Evolutionary conservation across 2,888 invertebrate species (phyloP).

Genomic region (Lasioglossum villosulum): DNA sequence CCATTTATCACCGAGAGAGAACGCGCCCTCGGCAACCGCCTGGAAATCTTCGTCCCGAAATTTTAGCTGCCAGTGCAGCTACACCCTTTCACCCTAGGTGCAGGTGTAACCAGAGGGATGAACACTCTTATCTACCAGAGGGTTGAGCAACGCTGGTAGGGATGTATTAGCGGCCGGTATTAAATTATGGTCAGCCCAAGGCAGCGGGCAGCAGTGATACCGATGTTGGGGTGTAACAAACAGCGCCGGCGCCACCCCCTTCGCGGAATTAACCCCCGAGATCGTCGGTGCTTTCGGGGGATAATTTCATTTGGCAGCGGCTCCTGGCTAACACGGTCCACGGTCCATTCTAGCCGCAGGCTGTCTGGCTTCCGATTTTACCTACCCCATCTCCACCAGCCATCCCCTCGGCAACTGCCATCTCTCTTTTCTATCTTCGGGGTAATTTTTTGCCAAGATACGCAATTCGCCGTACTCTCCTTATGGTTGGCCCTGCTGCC

Average conservation of each 20-base stretch:
- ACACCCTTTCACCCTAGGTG: constrained; percentile 7
- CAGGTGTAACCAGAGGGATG: constrained; percentile 14
- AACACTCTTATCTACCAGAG: constrained; percentile 47
- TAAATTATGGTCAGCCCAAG: constrained; percentile 81
- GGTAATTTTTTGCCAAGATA: constrained; percentile 59
- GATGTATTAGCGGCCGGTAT: constrained; percentile 81
- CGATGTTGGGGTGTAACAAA: constrained; percentile 72
- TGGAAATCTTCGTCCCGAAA: constrained; percentile 22
- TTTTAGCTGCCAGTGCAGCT: constrained; percentile 15
- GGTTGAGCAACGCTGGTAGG: constrained; percentile 56
- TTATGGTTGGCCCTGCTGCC: not conserved
- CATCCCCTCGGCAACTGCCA: not conserved
- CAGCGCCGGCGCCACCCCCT: constrained; percentile 63
- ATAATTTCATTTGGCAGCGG: constrained; percentile 81
- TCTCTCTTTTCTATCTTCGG: constrained; percentile 52
- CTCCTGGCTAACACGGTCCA: constrained; percentile 59
- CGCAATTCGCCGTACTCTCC: constrained; percentile 47
- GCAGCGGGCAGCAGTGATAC: constrained; percentile 74
- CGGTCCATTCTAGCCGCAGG: constrained; percentile 61
- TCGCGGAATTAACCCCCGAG: constrained; percentile 76
- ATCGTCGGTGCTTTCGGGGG: constrained; percentile 76
- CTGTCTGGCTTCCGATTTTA: constrained; percentile 61
- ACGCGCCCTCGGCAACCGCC: not conserved
- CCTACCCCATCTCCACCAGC: not conserved
- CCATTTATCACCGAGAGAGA: constrained; percentile 17